Evolutionary conservation across 2,113 vertebrate species (phyloP), one percentile per base, ranked within the genome.

Genomic region (Daubentonia madagascariensis): DNA sequence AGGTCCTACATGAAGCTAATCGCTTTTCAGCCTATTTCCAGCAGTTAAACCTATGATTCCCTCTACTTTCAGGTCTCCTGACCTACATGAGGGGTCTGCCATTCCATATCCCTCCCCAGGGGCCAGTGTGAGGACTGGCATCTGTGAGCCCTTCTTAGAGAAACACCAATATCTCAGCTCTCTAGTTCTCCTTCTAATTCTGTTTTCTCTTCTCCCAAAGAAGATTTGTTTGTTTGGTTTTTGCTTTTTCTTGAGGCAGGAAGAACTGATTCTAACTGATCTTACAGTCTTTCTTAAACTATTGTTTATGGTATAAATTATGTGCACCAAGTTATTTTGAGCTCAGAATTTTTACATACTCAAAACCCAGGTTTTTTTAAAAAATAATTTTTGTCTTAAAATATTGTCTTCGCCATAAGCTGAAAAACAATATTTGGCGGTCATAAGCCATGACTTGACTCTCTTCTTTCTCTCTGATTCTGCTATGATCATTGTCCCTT

Each of bases 41-140:
- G 40, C 12, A 35, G 16, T 25, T 28, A n/a, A 75, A 30, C 2
- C 50, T 32, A 79, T 37, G 48, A 35, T 61, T 25, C 40, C 20
- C 67, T 37, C 18, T 37, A 12, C 22, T 75, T 28, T 61, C 30
- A 20, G 35, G 3, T 20, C 35, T 35, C 8, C 37, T 17, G 57
- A 52, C 59, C 20, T 10, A 0, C 11, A 1, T 1, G 8, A 28
- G 20, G 37, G 22, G n/a, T 22, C 28, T 32, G 3, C 4, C 23
- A 25, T 28, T 67, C 48, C 18, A 25, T 6, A 28, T 28, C 75
- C n/a, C 50, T 72, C 35, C 70, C 12, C 23, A 0, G 5, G 18
- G 32, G 61, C 48, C 68, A 84, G 8, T 25, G 6, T 6, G 10
- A 43, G 43, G 37, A 6, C 20, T 28, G 2, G 22, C 11, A 40